Percentiles rank a stretch among this genome's conserved stretches.
phyloP scores from a whole-genome alignment of 2,888 invertebrate genomes.

The Epinotia ramella region DNA sequence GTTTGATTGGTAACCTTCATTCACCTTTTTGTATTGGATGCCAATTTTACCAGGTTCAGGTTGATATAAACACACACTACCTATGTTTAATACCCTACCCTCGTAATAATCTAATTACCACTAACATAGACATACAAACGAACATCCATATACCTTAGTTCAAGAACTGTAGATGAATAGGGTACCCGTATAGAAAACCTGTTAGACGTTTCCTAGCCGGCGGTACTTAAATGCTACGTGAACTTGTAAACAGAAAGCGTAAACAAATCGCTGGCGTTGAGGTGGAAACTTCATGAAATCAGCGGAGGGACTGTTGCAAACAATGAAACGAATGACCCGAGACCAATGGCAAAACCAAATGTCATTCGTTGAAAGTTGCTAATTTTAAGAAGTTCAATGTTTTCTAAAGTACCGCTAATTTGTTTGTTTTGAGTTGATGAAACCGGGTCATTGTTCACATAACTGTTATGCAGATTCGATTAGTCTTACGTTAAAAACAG shows the following conservation, averaged over 20 bases:
- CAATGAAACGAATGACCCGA: conserved; percentile 31
- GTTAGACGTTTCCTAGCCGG: conserved; percentile 20
- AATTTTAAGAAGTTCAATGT: conserved; percentile 27
- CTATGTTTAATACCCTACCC: neutral
- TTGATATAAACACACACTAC: conserved; percentile 5
- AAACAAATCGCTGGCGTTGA: conserved; percentile 40
- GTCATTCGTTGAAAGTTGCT: conserved; percentile 30
- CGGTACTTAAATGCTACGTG: conserved; percentile 21
- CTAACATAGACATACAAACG: neutral
- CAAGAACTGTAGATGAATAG: neutral
- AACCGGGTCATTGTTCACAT: conserved; percentile 1
- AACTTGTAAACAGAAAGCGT: conserved; percentile 46
- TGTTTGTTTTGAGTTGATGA: conserved; percentile 13
- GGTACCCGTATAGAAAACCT: neutral
- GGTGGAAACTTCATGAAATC: conserved; percentile 36
- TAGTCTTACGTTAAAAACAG: neutral
- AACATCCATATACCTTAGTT: neutral
- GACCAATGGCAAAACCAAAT: conserved; percentile 36
- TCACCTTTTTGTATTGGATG: conserved; percentile 15
- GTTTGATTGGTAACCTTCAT: conserved; percentile 24
- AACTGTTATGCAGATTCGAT: conserved; percentile 24
- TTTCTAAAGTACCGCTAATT: conserved; percentile 11
- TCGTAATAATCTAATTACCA: neutral
- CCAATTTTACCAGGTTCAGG: conserved; percentile 2
- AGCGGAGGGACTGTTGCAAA: conserved; percentile 23